Evolutionary conservation across 2,888 invertebrate genomes (phyloP).

Genomic region (Cephonodes hylas): DNA sequence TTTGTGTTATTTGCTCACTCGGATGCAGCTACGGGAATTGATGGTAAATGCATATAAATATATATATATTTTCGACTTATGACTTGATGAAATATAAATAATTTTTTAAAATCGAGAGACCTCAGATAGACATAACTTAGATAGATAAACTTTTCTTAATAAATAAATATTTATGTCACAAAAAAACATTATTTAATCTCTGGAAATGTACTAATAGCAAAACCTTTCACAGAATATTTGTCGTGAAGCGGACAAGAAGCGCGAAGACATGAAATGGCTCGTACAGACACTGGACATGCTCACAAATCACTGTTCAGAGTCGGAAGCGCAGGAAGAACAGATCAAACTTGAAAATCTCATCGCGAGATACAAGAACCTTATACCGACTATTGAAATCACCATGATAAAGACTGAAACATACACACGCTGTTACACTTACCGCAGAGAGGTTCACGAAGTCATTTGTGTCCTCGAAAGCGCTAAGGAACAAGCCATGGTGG

Average conservation of each 20-base stretch:
- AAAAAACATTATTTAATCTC: too few relatives aligned
- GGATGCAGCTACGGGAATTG: slow-evolving; percentile 31
- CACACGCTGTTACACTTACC: slow-evolving; percentile 95
- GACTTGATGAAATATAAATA: too few relatives aligned
- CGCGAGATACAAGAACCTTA: slow-evolving; percentile 93
- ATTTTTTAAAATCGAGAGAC: too few relatives aligned
- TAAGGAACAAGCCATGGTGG: slow-evolving; percentile 85
- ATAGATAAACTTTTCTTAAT: too few relatives aligned
- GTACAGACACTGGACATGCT: slow-evolving; percentile 94
- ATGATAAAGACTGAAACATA: slow-evolving; percentile 96
- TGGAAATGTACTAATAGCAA: neutral
- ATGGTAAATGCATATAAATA: slow-evolving; percentile 24
- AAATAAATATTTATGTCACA: too few relatives aligned
- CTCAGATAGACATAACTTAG: too few relatives aligned
- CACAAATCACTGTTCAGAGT: slow-evolving; percentile 89
- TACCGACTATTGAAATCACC: slow-evolving; percentile 95
- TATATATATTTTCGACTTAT: too few relatives aligned
- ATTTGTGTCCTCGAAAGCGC: slow-evolving; percentile 89
- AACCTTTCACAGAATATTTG: slow-evolving; percentile 86
- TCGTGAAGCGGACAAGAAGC: slow-evolving; percentile 92
- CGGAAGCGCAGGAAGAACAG: slow-evolving; percentile 90
- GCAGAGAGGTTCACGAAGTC: slow-evolving; percentile 93
- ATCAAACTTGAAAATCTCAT: slow-evolving; percentile 90
- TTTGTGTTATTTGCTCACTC: slow-evolving; percentile 19
- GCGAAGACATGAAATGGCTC: slow-evolving; percentile 97